phyloP scores from a whole-genome alignment of 1,140 invertebrate genomes.

The Neodiprion lecontei region DNA sequence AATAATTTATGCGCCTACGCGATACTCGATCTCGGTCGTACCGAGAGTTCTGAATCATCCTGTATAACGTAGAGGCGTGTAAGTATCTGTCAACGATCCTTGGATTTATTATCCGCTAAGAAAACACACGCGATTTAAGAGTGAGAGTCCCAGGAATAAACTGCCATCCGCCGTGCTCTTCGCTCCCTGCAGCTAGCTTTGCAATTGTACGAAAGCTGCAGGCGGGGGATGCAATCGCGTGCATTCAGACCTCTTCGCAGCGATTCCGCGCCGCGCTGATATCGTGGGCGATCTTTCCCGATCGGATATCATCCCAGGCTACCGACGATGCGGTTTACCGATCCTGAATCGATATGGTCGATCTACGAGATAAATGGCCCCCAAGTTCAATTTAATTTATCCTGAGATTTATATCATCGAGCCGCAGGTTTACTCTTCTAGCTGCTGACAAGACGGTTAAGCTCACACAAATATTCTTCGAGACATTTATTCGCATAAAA shows the following conservation, averaged over 20 bases:
- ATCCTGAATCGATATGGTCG: not conserved
- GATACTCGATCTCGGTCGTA: not conserved
- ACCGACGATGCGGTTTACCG: not conserved
- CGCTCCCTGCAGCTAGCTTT: too few species aligned
- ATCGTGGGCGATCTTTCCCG: not conserved
- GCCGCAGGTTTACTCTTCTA: not conserved
- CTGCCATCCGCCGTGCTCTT: not conserved
- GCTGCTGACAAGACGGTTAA: not conserved
- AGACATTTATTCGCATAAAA: not conserved
- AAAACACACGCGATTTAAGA: not conserved
- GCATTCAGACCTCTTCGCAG: not conserved
- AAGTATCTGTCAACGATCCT: slow-evolving; percentile 1
- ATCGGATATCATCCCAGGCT: not conserved
- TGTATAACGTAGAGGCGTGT: not conserved
- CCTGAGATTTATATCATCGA: not conserved
- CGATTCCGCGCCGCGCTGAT: not conserved
- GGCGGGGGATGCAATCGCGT: not conserved
- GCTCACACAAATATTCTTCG: not conserved
- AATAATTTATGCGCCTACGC: not conserved
- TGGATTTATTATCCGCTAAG: not conserved
- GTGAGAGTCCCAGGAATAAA: not conserved
- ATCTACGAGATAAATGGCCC: not conserved
- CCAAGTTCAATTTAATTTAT: not conserved
- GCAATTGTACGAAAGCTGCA: too few species aligned
- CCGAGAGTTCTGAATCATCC: not conserved